phyloP scores from a whole-genome alignment of 53 echinoderm and acorn worm species.

The Arbacia lixula region DNA sequence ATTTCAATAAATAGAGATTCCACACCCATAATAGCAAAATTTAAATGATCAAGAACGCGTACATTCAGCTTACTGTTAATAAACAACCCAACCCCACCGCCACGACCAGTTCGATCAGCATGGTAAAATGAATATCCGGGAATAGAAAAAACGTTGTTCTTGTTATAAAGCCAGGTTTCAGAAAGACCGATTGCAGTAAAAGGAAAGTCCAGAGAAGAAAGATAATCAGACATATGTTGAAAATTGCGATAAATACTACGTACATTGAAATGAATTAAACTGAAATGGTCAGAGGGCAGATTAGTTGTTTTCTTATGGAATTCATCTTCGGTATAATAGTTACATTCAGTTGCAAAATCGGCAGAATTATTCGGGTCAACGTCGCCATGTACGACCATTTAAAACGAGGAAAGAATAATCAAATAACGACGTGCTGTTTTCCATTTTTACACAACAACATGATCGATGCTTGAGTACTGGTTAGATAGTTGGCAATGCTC shows the following conservation, averaged over 20 bases:
- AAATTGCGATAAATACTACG: conserved; percentile 10
- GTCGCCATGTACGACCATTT: too few relatives aligned
- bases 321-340: not conserved
- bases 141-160: not conserved
- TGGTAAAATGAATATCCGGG: not conserved
- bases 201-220: not conserved
- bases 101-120: not conserved
- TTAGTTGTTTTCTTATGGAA: not conserved
- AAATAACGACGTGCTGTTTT: too few relatives aligned
- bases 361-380: not conserved
- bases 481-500: too few relatives aligned
- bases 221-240: not conserved
- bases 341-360: not conserved
- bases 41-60: not conserved
- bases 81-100: conserved; percentile 20
- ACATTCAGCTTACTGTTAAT: not conserved
- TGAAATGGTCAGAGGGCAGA: not conserved
- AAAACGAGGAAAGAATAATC: too few relatives aligned
- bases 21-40: not conserved
- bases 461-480: too few relatives aligned
- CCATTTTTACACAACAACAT: too few relatives aligned
- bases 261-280: conserved; percentile 25
- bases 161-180: conserved; percentile 5
- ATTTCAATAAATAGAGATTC: conserved; percentile 35
- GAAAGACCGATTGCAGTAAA: conserved; percentile 4